Conservation (phyloP, 2,888 invertebrate species). For the Eulithis testata region DNA sequence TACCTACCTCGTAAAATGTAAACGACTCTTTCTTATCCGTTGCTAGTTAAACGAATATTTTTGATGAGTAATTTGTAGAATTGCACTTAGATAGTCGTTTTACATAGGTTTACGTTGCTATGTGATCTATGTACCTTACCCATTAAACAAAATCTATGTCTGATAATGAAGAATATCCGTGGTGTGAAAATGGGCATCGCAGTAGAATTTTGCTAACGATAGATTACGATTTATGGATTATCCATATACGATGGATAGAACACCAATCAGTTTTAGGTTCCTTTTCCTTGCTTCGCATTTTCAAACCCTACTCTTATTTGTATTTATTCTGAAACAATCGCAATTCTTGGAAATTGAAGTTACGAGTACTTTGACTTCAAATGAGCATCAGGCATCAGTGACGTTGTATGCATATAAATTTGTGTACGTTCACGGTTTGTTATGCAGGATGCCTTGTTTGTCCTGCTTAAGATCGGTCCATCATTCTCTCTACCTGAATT, state of each 20-base stretch:
- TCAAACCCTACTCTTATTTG: background rate
- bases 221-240: too few relatives aligned
- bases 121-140: too few relatives aligned
- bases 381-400: slow-evolving; percentile 31
- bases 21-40: slow-evolving; percentile 41
- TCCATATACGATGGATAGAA: too few relatives aligned
- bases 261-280: too few relatives aligned
- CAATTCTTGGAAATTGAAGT: slow-evolving; percentile 52
- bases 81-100: too few relatives aligned
- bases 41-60: slow-evolving; percentile 47
- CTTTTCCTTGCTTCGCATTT: background rate
- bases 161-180: too few relatives aligned
- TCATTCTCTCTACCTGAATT: too few relatives aligned
- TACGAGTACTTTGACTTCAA: slow-evolving; percentile 46
- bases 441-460: slow-evolving; percentile 56
- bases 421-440: slow-evolving; percentile 50
- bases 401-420: slow-evolving; percentile 62
- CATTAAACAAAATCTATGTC: too few relatives aligned
- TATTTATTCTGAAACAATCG: slow-evolving; percentile 24
- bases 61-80: slow-evolving; percentile 41
- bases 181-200: too few relatives aligned
- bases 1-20: background rate
- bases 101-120: too few relatives aligned
- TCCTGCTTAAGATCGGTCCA: slow-evolving; percentile 52
- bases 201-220: too few relatives aligned